These are phyloP conservation scores for Sceliomorpha sp. DNA, from an alignment of 2,888 invertebrate species.

Conservation along the genomic window DNA sequence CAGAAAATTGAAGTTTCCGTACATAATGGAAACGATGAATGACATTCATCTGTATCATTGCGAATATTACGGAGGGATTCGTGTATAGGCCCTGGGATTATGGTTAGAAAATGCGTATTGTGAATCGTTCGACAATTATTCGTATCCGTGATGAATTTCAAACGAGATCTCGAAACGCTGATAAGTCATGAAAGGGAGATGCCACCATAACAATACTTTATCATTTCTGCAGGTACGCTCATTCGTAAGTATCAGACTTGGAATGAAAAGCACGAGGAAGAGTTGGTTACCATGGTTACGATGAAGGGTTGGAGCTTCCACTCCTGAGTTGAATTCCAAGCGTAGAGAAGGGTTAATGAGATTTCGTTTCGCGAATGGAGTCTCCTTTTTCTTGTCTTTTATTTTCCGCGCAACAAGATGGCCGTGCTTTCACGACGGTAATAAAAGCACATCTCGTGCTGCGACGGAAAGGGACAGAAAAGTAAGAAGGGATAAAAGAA, in stretches of 20 bases:
- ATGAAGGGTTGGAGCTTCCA: slow-evolving; percentile 57
- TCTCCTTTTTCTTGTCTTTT: slow-evolving; percentile 53
- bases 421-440: slow-evolving; percentile 46
- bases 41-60: slow-evolving; percentile 1
- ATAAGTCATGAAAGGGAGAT: slow-evolving; percentile 21
- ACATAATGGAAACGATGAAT: too few relatives aligned
- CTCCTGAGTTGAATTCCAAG: slow-evolving; percentile 49
- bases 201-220: slow-evolving; percentile 26
- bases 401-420: slow-evolving; percentile 53
- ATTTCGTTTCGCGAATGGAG: slow-evolving; percentile 59
- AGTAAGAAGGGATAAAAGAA: slow-evolving; percentile 3
- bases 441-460: slow-evolving; percentile 37
- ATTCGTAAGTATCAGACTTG: slow-evolving; percentile 32
- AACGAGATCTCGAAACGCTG: slow-evolving; percentile 17
- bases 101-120: too few relatives aligned
- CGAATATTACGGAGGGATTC: not conserved
- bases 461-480: slow-evolving; percentile 11
- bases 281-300: slow-evolving; percentile 58
- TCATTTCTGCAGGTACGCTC: slow-evolving; percentile 45
- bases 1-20: too few relatives aligned
- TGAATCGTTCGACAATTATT: slow-evolving; percentile 3
- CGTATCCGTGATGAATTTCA: slow-evolving; percentile 17
- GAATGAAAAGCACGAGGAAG: slow-evolving; percentile 52
- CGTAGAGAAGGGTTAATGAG: slow-evolving; percentile 57
- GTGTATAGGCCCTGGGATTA: not conserved